phyloP scores from a whole-genome alignment of 2,113 vertebrate species.

The Corythaixoides concolor region DNA sequence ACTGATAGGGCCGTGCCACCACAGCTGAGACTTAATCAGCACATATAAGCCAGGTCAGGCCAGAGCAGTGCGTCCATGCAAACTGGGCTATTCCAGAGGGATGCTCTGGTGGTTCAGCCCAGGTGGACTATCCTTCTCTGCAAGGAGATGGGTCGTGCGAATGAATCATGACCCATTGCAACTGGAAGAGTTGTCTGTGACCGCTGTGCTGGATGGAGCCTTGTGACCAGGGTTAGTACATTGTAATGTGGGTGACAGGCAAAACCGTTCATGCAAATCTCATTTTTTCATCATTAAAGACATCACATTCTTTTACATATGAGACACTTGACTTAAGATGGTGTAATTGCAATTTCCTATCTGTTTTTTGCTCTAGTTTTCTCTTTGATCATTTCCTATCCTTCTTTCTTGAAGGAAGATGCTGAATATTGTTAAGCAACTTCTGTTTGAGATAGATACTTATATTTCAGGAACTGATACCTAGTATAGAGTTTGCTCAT shows the following conservation, averaged over 20 bases:
- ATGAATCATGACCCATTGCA: neutral
- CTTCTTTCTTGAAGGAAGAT: neutral
- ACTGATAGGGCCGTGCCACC: neutral
- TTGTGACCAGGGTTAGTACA: neutral
- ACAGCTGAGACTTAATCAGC: neutral
- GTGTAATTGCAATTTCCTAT: neutral
- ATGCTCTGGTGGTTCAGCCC: neutral
- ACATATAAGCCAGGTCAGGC: neutral
- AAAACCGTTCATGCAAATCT: neutral
- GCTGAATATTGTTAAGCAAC: neutral
- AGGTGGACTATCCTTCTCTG: neutral
- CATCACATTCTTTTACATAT: neutral
- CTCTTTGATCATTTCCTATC: neutral
- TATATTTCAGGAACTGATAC: neutral
- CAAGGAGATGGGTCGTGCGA: neutral
- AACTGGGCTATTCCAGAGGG: neutral
- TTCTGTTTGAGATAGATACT: neutral
- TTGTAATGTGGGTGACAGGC: accelerated
- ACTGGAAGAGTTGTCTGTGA: neutral
- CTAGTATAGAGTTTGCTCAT: neutral
- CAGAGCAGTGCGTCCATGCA: too few species aligned
- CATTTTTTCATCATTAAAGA: neutral
- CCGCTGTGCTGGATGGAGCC: neutral
- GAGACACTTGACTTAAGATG: neutral
- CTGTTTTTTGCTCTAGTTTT: neutral